phyloP scores from a whole-genome alignment of 2,888 invertebrate genomes.

The Hyposoter dolosus region DNA sequence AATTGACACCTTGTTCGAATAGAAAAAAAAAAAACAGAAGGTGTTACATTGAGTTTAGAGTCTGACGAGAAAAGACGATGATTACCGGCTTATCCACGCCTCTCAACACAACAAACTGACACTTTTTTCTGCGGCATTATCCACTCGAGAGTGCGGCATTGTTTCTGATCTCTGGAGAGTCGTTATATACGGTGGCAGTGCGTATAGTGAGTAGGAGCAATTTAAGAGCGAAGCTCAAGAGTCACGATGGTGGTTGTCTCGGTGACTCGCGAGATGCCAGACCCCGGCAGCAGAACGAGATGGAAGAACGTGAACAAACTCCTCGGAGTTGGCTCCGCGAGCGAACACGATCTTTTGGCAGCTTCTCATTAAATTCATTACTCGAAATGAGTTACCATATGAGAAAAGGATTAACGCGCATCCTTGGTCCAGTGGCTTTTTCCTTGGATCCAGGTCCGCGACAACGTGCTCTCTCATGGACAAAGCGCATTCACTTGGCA shows the following conservation, averaged over 20 bases:
- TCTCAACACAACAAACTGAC: slow-evolving; percentile 78
- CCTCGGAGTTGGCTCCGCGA: slow-evolving; percentile 32
- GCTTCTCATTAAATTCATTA: slow-evolving; percentile 82
- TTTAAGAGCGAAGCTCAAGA: slow-evolving; percentile 46
- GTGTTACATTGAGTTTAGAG: slow-evolving; percentile 56
- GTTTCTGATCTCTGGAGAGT: slow-evolving; percentile 77
- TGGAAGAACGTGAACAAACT: slow-evolving; percentile 24
- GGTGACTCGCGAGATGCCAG: slow-evolving; percentile 6
- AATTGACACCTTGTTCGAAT: slow-evolving; percentile 65
- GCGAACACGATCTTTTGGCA: slow-evolving; percentile 64
- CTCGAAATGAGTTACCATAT: slow-evolving; percentile 75
- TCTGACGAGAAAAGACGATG: slow-evolving; percentile 69
- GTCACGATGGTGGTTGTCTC: slow-evolving; percentile 5
- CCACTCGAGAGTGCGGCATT: slow-evolving; percentile 76
- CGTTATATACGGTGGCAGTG: slow-evolving; percentile 69
- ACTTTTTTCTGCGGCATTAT: slow-evolving; percentile 78
- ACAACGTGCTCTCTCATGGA: neutral
- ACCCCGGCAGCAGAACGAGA: neutral
- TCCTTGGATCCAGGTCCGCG: slow-evolving; percentile 9
- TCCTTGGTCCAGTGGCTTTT: slow-evolving; percentile 12
- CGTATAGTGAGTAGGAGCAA: slow-evolving; percentile 56
- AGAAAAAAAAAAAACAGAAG: slow-evolving; percentile 56
- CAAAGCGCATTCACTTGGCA: too few species aligned
- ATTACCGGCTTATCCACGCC: slow-evolving; percentile 75
- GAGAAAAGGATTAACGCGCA: slow-evolving; percentile 59